Evolutionary conservation across 2,797 vertebrate genomes (phyloP).

Genomic region (Babyrousa celebensis): DNA sequence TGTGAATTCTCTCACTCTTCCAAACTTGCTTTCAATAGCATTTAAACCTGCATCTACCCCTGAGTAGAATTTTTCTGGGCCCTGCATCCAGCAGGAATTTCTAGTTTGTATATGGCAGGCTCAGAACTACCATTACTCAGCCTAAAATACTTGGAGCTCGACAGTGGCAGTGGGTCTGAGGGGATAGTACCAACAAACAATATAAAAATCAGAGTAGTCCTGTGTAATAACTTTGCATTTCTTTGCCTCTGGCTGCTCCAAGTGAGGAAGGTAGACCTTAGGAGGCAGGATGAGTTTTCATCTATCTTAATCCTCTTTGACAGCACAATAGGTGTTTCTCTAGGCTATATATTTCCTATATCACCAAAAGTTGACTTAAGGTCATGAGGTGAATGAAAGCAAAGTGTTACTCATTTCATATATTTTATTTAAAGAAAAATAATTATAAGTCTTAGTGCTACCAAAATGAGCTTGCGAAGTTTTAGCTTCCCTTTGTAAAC

Average conservation of each 20-base stretch:
- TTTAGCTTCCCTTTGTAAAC: conserved; percentile 48
- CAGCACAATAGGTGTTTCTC: conserved; percentile 70
- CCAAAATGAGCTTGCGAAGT: conserved; percentile 53
- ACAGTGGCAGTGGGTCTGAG: neutral
- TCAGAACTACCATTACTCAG: neutral
- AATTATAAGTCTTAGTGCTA: conserved; percentile 23
- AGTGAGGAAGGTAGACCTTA: conserved; percentile 63
- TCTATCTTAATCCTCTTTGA: conserved; percentile 78
- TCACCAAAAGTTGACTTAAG: conserved; percentile 77
- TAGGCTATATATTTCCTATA: conserved; percentile 58
- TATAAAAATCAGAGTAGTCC: conserved; percentile 59
- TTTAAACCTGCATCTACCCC: neutral
- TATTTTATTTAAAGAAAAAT: conserved; percentile 75
- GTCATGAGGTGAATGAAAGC: conserved; percentile 54
- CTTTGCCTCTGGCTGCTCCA: conserved; percentile 65
- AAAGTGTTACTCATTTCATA: conserved; percentile 58
- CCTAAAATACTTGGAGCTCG: neutral
- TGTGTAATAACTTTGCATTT: conserved; percentile 60
- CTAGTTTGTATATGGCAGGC: neutral
- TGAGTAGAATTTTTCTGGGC: neutral
- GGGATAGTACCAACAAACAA: neutral
- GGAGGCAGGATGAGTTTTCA: conserved; percentile 43
- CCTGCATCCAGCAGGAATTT: neutral
- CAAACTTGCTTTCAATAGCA: neutral
- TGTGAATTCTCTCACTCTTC: neutral